Evolutionary conservation across 37 sponge, comb jelly and placozoan species (phyloP).

Genomic region (Hormiphora californensis): DNA sequence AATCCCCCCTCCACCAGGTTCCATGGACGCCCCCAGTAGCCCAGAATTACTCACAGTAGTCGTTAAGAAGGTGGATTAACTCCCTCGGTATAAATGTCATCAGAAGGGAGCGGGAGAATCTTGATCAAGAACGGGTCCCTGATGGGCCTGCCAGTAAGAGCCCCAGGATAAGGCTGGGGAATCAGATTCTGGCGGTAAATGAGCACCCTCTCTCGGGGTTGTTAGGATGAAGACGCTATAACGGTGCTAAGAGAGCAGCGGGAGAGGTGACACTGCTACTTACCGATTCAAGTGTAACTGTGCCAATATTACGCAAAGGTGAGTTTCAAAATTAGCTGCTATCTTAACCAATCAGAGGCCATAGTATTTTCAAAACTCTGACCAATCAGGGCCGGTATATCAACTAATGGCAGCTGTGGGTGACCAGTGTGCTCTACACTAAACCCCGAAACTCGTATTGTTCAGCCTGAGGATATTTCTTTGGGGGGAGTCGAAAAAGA

Average conservation of each 20-base stretch:
- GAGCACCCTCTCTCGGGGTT: constrained; percentile 29
- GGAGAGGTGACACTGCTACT: constrained; percentile 40
- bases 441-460: too few relatives aligned
- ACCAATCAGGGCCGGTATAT: too few relatives aligned
- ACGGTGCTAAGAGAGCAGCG: constrained; percentile 7
- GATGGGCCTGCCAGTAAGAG: constrained; percentile 23
- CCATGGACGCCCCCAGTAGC: not conserved
- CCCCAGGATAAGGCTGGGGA: not conserved
- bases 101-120: not conserved
- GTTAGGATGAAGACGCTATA: constrained; percentile 3
- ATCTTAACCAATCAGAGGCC: too few relatives aligned
- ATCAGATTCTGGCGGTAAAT: constrained; percentile 45
- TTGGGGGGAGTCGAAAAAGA: too few relatives aligned
- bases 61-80: not conserved
- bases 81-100: not conserved
- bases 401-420: too few relatives aligned
- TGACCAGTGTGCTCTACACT: too few relatives aligned
- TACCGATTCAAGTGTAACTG: not conserved
- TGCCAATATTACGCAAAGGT: not conserved
- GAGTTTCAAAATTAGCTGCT: not conserved
- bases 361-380: too few relatives aligned
- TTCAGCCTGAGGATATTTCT: too few relatives aligned
- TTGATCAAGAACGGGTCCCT: not conserved
- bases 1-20: too few relatives aligned
- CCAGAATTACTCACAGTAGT: not conserved